phyloP scores from a whole-genome alignment of 1,140 invertebrate species.

The Caerostris extrusa region DNA sequence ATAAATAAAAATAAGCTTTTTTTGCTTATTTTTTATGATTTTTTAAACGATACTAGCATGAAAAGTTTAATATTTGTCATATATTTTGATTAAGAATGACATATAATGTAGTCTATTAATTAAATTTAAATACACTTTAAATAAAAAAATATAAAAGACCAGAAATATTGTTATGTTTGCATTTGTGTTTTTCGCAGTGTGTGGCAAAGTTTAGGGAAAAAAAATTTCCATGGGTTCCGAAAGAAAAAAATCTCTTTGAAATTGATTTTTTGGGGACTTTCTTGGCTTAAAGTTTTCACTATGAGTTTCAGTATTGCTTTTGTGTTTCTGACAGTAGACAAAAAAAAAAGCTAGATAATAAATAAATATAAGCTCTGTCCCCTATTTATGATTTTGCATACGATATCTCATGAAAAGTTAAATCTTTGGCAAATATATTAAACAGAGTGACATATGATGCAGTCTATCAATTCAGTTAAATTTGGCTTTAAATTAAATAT shows the following conservation, averaged over 20 bases:
- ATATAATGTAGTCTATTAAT: too few species aligned
- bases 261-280: not conserved
- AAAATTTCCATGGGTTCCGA: not conserved
- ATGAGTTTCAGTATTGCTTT: not conserved
- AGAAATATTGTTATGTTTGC: not conserved
- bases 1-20: too few species aligned
- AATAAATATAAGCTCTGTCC: not conserved
- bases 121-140: too few species aligned
- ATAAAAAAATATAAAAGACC: too few species aligned
- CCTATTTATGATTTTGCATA: not conserved
- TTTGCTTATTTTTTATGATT: too few species aligned
- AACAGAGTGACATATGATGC: too few species aligned
- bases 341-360: too few species aligned
- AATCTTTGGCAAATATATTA: not conserved
- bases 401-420: not conserved
- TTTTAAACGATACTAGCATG: not conserved
- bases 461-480: too few species aligned
- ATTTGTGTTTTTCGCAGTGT: not conserved
- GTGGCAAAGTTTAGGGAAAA: not conserved
- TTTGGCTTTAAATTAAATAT: too few species aligned
- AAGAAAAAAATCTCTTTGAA: not conserved
- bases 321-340: not conserved
- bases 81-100: too few species aligned
- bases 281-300: not conserved
- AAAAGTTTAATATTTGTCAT: not conserved